Evolutionary conservation across 2,113 vertebrate species (phyloP).

Genomic region (Podocnemis expansa): DNA sequence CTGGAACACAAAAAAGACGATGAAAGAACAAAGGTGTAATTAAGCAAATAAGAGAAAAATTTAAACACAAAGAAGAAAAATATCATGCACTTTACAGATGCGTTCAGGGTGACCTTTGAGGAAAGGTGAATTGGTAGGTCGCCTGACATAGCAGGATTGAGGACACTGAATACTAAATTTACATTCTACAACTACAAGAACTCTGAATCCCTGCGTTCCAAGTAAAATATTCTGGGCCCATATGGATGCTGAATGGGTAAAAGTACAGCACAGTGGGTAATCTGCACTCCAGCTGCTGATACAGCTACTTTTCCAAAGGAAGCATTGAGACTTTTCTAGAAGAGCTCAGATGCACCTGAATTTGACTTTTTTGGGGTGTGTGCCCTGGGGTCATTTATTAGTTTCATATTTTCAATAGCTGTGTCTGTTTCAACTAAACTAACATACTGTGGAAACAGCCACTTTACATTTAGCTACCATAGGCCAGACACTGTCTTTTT

Average conservation of each 20-base stretch:
- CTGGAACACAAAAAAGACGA: neutral
- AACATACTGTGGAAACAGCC: neutral
- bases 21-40: neutral
- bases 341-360: rapidly evolving
- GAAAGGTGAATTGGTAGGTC: neutral
- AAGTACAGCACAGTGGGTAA: rapidly evolving
- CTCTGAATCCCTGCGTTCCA: neutral
- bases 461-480: neutral
- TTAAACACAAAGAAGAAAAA: neutral
- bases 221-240: neutral
- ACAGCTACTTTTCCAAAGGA: neutral
- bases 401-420: neutral
- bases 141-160: neutral
- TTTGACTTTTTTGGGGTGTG: neutral
- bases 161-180: neutral
- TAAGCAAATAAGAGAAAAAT: neutral
- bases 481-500: neutral
- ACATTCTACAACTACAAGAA: neutral
- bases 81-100: neutral
- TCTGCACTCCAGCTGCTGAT: neutral
- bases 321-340: neutral
- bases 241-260: neutral
- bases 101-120: neutral
- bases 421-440: neutral
- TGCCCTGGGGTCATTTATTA: too few relatives aligned